phyloP scores from a whole-genome alignment of 35 echinoderm and acorn worm species.

The Chiridota heheva region DNA sequence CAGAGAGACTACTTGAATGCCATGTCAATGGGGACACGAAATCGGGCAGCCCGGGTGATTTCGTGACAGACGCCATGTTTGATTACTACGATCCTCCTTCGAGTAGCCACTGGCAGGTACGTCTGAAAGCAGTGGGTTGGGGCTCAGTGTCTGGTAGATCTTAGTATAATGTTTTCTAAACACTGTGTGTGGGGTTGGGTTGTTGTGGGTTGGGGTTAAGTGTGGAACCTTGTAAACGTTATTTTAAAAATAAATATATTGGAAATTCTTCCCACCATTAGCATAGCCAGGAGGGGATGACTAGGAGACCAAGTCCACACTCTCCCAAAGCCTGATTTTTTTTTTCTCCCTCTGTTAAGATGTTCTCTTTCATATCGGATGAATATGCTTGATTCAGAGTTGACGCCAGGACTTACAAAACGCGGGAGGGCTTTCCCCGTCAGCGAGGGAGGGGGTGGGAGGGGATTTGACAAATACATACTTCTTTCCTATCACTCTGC shows the following conservation, averaged over 20 bases:
- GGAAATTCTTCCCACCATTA: background rate
- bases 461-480: background rate
- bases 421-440: too few relatives aligned
- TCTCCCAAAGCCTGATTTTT: too few relatives aligned
- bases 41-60: conserved; percentile 41
- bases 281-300: too few relatives aligned
- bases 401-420: too few relatives aligned
- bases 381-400: too few relatives aligned
- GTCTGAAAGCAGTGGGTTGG: background rate
- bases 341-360: too few relatives aligned
- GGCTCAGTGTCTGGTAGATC: background rate
- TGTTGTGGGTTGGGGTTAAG: background rate
- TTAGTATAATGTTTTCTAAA: background rate
- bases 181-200: background rate
- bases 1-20: conserved; percentile 36
- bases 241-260: background rate
- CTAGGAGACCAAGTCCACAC: too few relatives aligned
- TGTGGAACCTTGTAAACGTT: background rate
- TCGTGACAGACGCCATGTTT: conserved; percentile 54
- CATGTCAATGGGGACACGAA: conserved; percentile 71
- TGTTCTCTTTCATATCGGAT: too few relatives aligned
- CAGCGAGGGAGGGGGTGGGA: too few relatives aligned
- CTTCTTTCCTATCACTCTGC: background rate
- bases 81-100: conserved; percentile 65
- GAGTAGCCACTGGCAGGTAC: conserved; percentile 20